Percentiles rank a stretch among this genome's conserved stretches.
These are phyloP conservation scores for Meandrusa payeni DNA, from an alignment of 2,888 invertebrate genomes.

Conservation along the genomic window DNA sequence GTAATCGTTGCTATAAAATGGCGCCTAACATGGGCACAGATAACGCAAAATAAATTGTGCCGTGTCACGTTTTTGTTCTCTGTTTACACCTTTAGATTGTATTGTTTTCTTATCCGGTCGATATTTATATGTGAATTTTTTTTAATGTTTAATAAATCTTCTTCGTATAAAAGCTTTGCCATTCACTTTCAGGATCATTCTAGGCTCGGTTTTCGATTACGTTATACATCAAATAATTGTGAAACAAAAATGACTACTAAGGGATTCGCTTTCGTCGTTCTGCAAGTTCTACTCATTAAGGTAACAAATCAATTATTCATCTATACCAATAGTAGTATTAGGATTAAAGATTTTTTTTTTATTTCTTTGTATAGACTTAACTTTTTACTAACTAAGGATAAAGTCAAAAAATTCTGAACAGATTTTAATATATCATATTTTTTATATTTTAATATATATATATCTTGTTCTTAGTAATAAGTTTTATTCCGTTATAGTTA, in stretches of 20 bases:
- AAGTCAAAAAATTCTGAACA: not conserved
- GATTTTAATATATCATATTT: not conserved
- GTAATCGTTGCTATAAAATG: not conserved
- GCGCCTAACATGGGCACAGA: not conserved
- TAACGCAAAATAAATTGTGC: not conserved
- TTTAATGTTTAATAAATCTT: not conserved
- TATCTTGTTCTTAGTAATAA: too few species aligned
- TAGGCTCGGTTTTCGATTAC: conserved; percentile 1
- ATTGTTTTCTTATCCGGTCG: conserved; percentile 11
- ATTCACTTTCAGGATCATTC: conserved; percentile 10
- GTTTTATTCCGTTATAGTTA: too few species aligned
- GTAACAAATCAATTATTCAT: not conserved
- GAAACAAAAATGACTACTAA: conserved; percentile 14
- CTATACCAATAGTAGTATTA: not conserved
- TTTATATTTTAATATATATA: not conserved
- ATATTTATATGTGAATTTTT: not conserved
- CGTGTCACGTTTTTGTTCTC: conserved; percentile 11
- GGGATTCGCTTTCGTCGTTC: not conserved
- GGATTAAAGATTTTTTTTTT: not conserved
- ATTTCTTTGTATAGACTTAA: too few species aligned
- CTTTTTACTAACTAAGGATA: too few species aligned
- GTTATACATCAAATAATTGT: not conserved
- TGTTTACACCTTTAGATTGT: conserved; percentile 1
- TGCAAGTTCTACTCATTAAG: conserved; percentile 16
- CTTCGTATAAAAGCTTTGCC: conserved; percentile 15